Percentiles rank a stretch among this genome's conserved stretches.
Evolutionary conservation across 30 jellyfish, hydroid and myxozoan genomes (phyloP).

Genomic region (Chironex yamaguchii): DNA sequence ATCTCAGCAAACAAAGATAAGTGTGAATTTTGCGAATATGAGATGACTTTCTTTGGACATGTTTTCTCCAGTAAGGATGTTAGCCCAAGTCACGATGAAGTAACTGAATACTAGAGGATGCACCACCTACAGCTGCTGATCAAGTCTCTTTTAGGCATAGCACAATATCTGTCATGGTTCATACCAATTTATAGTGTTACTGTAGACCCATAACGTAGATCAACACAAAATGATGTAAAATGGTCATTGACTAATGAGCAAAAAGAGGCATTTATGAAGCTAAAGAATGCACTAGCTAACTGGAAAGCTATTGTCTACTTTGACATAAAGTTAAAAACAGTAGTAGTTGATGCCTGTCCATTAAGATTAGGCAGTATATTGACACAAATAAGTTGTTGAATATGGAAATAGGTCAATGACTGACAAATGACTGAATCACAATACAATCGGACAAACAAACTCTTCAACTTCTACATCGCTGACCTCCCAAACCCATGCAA

Average conservation of each 20-base stretch:
- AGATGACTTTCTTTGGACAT: no score
- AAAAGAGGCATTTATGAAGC: neutral
- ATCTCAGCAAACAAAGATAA: no score
- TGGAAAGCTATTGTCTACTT: conserved; percentile 26
- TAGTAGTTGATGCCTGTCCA: conserved; percentile 48
- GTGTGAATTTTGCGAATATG: no score
- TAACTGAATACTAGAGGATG: neutral
- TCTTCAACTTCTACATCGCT: no score
- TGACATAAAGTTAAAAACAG: conserved; percentile 16
- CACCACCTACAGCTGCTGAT: neutral
- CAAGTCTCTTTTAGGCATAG: conserved; percentile 32
- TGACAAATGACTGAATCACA: conserved; percentile 10
- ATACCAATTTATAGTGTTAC: neutral
- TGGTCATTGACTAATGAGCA: conserved; percentile 21
- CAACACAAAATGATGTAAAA: neutral
- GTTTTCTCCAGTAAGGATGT: neutral
- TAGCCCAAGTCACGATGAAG: neutral
- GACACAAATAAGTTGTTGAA: conserved; percentile 35
- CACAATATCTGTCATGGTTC: neutral
- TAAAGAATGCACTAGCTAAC: conserved; percentile 14
- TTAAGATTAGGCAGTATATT: conserved; percentile 60
- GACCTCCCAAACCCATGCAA: no score
- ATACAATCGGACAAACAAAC: conserved; percentile 47
- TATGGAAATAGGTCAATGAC: conserved; percentile 46
- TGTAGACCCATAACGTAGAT: neutral